A percentile compares a stretch with the other conserved stretches of the same genome.
Conservation (phyloP, 2,113 vertebrate genomes). For the Phasianus colchicus region DNA sequence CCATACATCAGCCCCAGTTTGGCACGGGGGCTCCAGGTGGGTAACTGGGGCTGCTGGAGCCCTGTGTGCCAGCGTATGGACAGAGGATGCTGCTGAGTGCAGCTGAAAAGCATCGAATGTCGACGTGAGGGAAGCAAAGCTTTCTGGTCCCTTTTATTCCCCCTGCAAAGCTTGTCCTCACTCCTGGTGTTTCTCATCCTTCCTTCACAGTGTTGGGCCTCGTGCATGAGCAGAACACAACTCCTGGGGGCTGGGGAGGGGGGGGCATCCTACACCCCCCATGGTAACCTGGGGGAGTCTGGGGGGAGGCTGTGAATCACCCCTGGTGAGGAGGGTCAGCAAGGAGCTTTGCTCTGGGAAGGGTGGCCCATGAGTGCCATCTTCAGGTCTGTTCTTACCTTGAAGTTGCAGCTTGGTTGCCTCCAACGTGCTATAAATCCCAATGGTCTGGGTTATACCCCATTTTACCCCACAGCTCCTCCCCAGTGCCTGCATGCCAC, state of each 20-base stretch:
- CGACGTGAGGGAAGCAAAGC: not conserved
- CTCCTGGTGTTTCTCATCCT: not conserved
- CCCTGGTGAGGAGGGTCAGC: not conserved
- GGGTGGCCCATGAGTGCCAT: conserved; percentile 69
- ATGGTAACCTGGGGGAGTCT: not conserved
- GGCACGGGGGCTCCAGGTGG: not conserved
- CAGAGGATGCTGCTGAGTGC: not conserved
- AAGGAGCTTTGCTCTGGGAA: conserved; percentile 13
- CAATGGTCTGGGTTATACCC: not conserved
- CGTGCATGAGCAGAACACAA: not conserved
- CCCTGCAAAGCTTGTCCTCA: rapidly evolving
- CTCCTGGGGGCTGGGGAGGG: not conserved
- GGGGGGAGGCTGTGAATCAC: not conserved
- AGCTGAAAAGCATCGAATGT: not conserved
- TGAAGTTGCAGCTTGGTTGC: conserved; percentile 1
- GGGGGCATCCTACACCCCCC: not conserved
- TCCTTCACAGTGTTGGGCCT: not conserved
- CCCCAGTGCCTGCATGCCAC: rapidly evolving
- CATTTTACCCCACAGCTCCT: not conserved
- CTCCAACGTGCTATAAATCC: not conserved
- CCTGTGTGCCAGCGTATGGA: rapidly evolving
- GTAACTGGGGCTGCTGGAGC: rapidly evolving
- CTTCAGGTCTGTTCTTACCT: conserved; percentile 58
- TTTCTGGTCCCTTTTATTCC: not conserved
- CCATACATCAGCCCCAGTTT: not conserved